Evolutionary conservation across 2,113 vertebrate genomes (phyloP).

Genomic region (Rhinichthys klamathensis): DNA sequence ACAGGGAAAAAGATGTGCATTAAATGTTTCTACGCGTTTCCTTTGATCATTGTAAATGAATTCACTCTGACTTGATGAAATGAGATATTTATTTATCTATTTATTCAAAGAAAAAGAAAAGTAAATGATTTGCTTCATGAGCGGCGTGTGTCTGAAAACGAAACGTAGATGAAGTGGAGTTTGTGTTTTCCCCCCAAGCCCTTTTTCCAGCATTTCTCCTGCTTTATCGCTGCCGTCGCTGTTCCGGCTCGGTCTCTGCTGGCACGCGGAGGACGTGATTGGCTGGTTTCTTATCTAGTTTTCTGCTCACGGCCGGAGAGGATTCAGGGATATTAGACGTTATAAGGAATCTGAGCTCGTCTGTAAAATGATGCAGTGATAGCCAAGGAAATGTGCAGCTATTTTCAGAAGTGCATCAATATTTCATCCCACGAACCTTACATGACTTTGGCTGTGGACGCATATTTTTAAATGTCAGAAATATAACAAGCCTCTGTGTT

Average conservation of each 20-base stretch:
- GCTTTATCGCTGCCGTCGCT: neutral
- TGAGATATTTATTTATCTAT: constrained; percentile 14
- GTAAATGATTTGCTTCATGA: neutral
- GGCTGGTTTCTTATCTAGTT: neutral
- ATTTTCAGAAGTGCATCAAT: constrained; percentile 49
- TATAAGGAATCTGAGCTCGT: neutral
- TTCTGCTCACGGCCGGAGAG: neutral
- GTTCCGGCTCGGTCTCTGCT: constrained; percentile 22
- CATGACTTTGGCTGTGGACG: neutral
- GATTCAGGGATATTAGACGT: neutral
- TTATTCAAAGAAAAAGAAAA: constrained; percentile 16
- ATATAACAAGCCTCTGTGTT: neutral
- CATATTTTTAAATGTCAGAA: neutral
- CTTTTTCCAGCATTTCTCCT: neutral
- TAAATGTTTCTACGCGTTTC: constrained; percentile 28
- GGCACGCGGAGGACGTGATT: neutral
- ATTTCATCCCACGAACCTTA: constrained; percentile 29
- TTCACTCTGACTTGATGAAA: neutral
- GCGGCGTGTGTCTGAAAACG: neutral
- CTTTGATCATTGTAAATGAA: neutral
- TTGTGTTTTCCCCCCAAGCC: neutral
- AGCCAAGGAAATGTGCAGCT: constrained; percentile 43
- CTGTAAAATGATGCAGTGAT: neutral
- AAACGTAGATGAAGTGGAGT: neutral
- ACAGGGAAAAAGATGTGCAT: neutral